These are phyloP conservation scores for Watsonalla binaria DNA, from an alignment of 2,888 invertebrate genomes.

Conservation along the genomic window DNA sequence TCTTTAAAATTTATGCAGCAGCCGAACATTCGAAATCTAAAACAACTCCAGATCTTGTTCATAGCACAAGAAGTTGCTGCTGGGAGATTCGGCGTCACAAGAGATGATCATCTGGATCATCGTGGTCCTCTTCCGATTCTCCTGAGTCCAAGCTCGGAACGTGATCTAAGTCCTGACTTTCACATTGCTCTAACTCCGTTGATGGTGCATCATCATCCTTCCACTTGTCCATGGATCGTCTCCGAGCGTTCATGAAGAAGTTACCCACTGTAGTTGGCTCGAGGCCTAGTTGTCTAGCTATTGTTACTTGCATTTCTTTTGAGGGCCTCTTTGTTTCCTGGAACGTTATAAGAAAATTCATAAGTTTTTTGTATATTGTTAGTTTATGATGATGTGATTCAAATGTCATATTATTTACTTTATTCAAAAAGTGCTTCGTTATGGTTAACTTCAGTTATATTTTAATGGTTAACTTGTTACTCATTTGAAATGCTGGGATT, in stretches of 20 bases:
- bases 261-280: conserved; percentile 99
- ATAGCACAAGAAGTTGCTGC: conserved; percentile 71
- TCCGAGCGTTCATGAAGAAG: conserved; percentile 99
- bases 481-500: conserved; percentile 18
- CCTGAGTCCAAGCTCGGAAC: conserved; percentile 65
- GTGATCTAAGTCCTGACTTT: conserved; percentile 72
- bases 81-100: conserved; percentile 75
- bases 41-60: conserved; percentile 51
- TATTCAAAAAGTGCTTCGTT: too few relatives aligned
- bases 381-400: background rate
- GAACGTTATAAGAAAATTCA: conserved; percentile 24
- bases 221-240: conserved; percentile 99
- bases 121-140: conserved; percentile 69
- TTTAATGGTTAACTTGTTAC: background rate
- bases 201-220: conserved; percentile 93
- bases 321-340: conserved; percentile 99
- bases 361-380: background rate
- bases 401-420: too few relatives aligned
- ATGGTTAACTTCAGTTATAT: too few relatives aligned
- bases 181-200: conserved; percentile 71
- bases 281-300: conserved; percentile 96
- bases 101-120: conserved; percentile 66
- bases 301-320: conserved; percentile 99
- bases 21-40: conserved; percentile 22
- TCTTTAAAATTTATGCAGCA: conserved; percentile 5